Evolutionary conservation across 2,113 vertebrate species (phyloP), one percentile per base, ranked within the genome.

Genomic region (Tor tambroides): DNA sequence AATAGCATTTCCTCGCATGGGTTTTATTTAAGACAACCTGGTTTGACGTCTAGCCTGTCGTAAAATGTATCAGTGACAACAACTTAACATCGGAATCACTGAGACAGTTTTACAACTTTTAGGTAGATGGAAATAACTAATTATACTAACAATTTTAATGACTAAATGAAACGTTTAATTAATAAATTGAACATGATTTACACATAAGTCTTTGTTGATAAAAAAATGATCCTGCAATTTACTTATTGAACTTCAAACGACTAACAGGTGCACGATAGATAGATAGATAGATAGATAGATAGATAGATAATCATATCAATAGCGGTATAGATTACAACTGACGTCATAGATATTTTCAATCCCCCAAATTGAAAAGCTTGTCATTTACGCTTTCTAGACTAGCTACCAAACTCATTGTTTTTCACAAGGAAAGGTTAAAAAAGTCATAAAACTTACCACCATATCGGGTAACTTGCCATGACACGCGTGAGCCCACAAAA

Each of bases 391-490:
- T 32, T 46, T 43, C 38, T 49, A 67, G 38, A 43, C 35, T n/a
- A n/a, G n/a, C n/a, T 14, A 21, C 11, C 5, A 51, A 51, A 51
- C 61, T 23, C 17, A 15, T 14, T 14, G 43, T 51, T 49, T 63
- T 77, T 63, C 19, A n/a, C 56, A 85, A 17, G 41, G 38, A 75
- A 59, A 77, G 75, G 59, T 43, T 63, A 89, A 74, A 72, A 79
- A 59, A 43, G 76, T 90, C 89, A 91, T 87, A 61, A 91, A 93
- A 97, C 96, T 97, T 95, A 98, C 96, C 97, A 98, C 97, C 97
- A 98, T 93, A 97, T 97, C 88, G 97, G 97, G 94, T 97, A 97
- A 94, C 95, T 96, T 92, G 96, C 94, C 93, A 96, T 95, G 92
- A 95, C 96, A 91, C 92, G 96, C 91, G 94, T 93, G 86, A 96